Conservation (phyloP, 2,888 invertebrate genomes). For the Micoletzkya japonica region DNA sequence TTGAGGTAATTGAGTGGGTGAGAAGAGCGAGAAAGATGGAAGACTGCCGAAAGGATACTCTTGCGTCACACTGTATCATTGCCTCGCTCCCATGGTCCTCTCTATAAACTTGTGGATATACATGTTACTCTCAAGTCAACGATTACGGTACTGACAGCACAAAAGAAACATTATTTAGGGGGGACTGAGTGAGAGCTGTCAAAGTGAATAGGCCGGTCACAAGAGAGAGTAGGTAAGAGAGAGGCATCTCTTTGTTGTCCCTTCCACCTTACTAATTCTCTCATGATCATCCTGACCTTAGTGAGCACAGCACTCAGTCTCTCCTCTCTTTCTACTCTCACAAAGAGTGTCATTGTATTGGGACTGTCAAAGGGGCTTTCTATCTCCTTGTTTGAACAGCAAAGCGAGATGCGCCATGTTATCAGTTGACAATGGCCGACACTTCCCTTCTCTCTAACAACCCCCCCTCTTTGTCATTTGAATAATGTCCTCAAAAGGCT, state of each 20-base stretch:
- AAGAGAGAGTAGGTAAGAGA: no score
- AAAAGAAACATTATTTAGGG: no score
- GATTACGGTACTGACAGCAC: no score
- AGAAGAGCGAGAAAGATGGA: no score
- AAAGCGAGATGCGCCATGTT: conserved; percentile 11
- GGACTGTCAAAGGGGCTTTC: neutral
- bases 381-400: conserved; percentile 20
- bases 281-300: conserved; percentile 25
- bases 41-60: conserved; percentile 6
- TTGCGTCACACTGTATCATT: no score
- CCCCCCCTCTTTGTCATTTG: conserved; percentile 16
- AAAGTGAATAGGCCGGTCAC: no score
- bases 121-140: no score
- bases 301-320: neutral
- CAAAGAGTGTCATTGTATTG: conserved; percentile 1
- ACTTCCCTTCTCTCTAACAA: conserved; percentile 3
- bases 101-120: no score
- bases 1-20: conserved; percentile 28
- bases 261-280: conserved; percentile 9
- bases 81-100: no score
- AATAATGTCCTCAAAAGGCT: conserved; percentile 13
- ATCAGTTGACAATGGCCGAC: conserved; percentile 4
- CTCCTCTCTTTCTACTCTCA: conserved; percentile 1
- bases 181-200: no score
- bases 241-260: no score